phyloP scores from a whole-genome alignment of 2,888 invertebrate genomes.

The Diogma glabrata region DNA sequence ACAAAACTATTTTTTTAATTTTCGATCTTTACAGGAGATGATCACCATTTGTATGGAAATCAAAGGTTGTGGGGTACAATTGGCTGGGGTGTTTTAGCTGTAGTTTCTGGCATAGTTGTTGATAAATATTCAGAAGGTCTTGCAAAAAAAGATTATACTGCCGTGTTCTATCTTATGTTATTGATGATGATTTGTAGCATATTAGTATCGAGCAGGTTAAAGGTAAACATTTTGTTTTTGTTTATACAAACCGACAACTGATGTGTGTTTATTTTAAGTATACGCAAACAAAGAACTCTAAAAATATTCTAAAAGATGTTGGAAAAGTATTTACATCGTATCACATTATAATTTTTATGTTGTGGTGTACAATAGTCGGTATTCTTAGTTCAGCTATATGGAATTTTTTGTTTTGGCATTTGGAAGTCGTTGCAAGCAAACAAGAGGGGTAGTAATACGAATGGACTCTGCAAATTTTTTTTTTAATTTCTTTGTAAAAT shows the following conservation, averaged over 20 bases:
- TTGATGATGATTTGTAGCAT: slow-evolving; percentile 53
- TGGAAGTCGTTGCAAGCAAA: slow-evolving; percentile 55
- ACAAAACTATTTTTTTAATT: too few species aligned
- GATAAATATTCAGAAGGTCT: slow-evolving; percentile 57
- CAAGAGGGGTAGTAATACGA: slow-evolving; percentile 31
- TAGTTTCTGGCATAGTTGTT: slow-evolving; percentile 65
- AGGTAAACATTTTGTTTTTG: too few species aligned
- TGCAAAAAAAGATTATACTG: slow-evolving; percentile 57
- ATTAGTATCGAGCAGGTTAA: slow-evolving; percentile 45
- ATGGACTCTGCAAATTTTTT: too few species aligned
- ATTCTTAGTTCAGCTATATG: slow-evolving; percentile 75
- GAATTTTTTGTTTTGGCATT: slow-evolving; percentile 79
- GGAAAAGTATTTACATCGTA: slow-evolving; percentile 51
- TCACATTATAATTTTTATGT: slow-evolving; percentile 58
- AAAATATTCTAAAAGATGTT: slow-evolving; percentile 57
- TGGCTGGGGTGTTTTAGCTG: slow-evolving; percentile 71
- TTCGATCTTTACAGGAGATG: too few species aligned
- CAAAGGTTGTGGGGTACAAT: slow-evolving; percentile 82
- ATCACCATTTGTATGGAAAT: slow-evolving; percentile 66
- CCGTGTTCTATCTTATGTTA: slow-evolving; percentile 68
- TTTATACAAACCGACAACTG: too few species aligned
- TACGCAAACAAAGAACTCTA: slow-evolving; percentile 49
- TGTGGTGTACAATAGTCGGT: slow-evolving; percentile 74
- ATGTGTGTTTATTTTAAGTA: too few species aligned
- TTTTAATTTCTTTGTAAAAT: not conserved